Conservation (phyloP, 2,797 vertebrate genomes). For the Thunnus albacares region DNA sequence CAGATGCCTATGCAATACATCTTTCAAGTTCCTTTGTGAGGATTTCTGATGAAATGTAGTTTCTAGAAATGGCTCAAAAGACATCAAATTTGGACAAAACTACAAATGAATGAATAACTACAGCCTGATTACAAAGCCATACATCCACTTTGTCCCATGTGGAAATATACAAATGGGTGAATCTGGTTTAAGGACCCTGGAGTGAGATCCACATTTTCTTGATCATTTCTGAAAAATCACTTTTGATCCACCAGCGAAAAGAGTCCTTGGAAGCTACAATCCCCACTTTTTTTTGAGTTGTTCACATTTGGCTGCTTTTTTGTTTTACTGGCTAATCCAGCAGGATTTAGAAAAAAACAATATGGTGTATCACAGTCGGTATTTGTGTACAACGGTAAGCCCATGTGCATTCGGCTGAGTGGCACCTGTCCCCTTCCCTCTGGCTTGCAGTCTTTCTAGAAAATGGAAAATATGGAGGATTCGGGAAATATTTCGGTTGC, state of each 20-base stretch:
- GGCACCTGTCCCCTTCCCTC: constrained; percentile 81
- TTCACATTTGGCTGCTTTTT: constrained; percentile 76
- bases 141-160: constrained; percentile 11
- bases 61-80: constrained; percentile 38
- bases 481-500: constrained; percentile 82
- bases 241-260: constrained; percentile 66
- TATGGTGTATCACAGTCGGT: constrained; percentile 79
- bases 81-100: constrained; percentile 18
- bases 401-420: constrained; percentile 81
- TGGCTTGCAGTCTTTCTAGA: constrained; percentile 71
- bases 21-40: constrained; percentile 30
- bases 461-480: constrained; percentile 76
- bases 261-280: constrained; percentile 59
- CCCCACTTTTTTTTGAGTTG: constrained; percentile 62
- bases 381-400: constrained; percentile 79
- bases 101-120: constrained; percentile 1
- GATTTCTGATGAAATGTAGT: constrained; percentile 41
- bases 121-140: constrained; percentile 22
- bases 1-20: constrained; percentile 33
- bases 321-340: constrained; percentile 78
- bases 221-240: constrained; percentile 60
- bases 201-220: constrained; percentile 54
- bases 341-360: constrained; percentile 78
- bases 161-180: constrained; percentile 36
- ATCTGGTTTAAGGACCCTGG: constrained; percentile 36